Conservation (phyloP, 2,797 vertebrate genomes). For the Urocyon cinereoargenteus region DNA sequence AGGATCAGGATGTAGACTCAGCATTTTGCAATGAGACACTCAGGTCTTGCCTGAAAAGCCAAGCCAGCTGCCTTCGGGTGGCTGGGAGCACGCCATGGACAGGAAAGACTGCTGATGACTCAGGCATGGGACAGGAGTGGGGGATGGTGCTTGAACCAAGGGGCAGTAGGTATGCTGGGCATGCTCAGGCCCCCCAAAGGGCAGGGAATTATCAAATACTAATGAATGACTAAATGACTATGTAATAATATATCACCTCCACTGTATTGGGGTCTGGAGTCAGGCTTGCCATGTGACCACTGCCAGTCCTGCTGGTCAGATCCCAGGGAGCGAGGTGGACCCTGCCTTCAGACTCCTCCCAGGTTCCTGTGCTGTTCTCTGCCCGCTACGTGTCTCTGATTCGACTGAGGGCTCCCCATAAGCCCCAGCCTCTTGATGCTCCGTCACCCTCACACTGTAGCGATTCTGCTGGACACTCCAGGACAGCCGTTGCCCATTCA, state of each 20-base stretch:
- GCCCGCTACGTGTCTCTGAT: not conserved
- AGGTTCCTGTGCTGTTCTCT: not conserved
- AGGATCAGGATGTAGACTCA: constrained; percentile 46
- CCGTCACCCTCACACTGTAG: not conserved
- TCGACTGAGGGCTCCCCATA: not conserved
- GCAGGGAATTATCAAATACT: no score
- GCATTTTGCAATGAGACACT: constrained; percentile 58
- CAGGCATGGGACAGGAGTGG: not conserved
- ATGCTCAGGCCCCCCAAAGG: not conserved
- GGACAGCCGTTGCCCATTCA: not conserved
- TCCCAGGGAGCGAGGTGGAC: not conserved
- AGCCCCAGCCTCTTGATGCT: not conserved
- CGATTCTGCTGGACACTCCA: not conserved
- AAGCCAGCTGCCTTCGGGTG: not conserved
- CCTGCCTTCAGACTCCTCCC: not conserved
- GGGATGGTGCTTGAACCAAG: not conserved
- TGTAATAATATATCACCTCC: not conserved
- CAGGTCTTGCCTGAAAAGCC: constrained; percentile 43
- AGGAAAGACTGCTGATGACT: not conserved
- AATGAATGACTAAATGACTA: not conserved
- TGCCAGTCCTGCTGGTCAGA: not conserved
- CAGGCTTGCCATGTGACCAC: not conserved
- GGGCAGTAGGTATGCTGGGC: not conserved
- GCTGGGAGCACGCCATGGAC: not conserved
- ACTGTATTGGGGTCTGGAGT: not conserved